phyloP scores from a whole-genome alignment of 92 coral and sea anemone species.

The Epizoanthus stellaris region DNA sequence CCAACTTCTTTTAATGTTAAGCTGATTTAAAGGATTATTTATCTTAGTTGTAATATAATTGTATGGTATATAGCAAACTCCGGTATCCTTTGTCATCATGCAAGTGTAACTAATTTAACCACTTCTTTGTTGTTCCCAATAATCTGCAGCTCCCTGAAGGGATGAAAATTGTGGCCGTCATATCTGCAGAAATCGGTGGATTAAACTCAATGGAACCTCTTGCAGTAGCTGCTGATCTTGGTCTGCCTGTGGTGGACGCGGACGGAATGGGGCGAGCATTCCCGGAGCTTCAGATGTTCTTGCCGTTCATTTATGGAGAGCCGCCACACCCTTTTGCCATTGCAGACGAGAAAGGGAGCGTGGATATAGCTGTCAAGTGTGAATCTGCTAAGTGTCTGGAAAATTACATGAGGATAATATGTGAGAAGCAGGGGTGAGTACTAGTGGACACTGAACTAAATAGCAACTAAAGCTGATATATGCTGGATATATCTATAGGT shows the following conservation, averaged over 20 bases:
- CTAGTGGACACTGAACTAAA: too few species aligned
- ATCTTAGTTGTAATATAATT: too few species aligned
- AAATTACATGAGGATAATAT: constrained; percentile 68
- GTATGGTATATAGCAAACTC: too few species aligned
- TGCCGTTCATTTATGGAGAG: constrained; percentile 82
- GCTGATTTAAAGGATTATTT: too few species aligned
- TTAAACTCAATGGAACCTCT: constrained; percentile 88
- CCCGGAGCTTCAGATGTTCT: constrained; percentile 92
- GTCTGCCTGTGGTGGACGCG: constrained; percentile 94
- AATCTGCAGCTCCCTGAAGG: constrained; percentile 38
- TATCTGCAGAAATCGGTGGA: constrained; percentile 92
- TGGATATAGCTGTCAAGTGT: constrained; percentile 63
- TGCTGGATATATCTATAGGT: too few species aligned
- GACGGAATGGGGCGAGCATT: constrained; percentile 99
- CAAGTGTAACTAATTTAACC: too few species aligned
- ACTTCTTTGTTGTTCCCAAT: too few species aligned
- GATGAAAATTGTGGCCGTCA: constrained; percentile 65
- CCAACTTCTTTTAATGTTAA: too few species aligned
- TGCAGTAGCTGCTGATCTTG: constrained; percentile 75
- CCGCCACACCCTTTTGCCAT: constrained; percentile 77
- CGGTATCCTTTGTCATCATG: too few species aligned
- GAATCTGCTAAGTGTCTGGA: constrained; percentile 77
- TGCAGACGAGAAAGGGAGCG: constrained; percentile 75
- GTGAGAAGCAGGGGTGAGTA: too few species aligned
- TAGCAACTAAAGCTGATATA: too few species aligned